phyloP scores from a whole-genome alignment of 2,113 vertebrate genomes.

The Brachyhypopomus occidentalis region DNA sequence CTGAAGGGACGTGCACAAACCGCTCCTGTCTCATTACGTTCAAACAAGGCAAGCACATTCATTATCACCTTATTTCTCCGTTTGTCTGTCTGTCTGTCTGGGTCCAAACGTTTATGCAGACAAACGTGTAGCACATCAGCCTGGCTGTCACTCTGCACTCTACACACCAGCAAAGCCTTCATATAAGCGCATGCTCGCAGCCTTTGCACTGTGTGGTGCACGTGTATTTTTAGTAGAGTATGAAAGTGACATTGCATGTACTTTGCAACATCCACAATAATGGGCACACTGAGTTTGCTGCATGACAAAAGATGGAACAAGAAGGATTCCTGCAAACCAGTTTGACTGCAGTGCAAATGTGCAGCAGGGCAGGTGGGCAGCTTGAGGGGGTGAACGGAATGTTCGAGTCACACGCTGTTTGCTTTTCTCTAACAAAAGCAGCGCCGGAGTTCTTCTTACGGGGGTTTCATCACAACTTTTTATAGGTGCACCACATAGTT shows the following conservation, averaged over 20 bases:
- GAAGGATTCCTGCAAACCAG: not conserved
- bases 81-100: not conserved
- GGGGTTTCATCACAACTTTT: not conserved
- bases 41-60: conserved; percentile 83
- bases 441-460: not conserved
- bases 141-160: too few species aligned
- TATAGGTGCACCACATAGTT: not conserved
- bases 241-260: not conserved
- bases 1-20: conserved; percentile 98
- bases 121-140: too few species aligned
- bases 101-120: too few species aligned
- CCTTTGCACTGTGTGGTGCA: too few species aligned
- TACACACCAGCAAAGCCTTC: too few species aligned
- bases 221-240: not conserved
- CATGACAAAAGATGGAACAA: not conserved
- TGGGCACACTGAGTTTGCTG: not conserved
- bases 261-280: not conserved
- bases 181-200: not conserved
- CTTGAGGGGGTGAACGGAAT: not conserved
- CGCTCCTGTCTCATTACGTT: conserved; percentile 97
- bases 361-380: not conserved
- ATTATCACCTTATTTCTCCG: not conserved
- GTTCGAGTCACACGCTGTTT: not conserved
- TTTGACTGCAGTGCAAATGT: not conserved
- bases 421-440: not conserved